Evolutionary conservation across 2,113 vertebrate genomes (phyloP).

Genomic region (Okapia johnstoni): DNA sequence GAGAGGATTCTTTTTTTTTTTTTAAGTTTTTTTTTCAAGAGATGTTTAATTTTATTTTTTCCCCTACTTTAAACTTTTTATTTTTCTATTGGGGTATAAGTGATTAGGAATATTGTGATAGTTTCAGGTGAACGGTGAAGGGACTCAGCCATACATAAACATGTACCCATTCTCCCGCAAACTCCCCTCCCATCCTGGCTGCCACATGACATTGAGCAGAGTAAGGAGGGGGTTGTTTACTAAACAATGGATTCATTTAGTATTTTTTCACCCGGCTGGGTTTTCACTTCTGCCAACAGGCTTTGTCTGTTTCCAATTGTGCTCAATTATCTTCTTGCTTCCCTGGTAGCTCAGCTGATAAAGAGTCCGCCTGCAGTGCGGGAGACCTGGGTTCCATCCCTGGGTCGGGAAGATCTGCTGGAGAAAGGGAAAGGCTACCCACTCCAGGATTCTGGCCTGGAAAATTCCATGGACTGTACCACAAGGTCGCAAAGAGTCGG

Average conservation of each 20-base stretch:
- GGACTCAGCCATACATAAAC: background rate
- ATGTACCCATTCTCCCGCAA: background rate
- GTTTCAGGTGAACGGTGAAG: background rate
- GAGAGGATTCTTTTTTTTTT: background rate
- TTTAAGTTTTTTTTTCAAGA: background rate
- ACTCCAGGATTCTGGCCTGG: background rate
- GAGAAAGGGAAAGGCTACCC: background rate
- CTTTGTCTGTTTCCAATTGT: background rate
- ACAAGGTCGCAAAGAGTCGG: background rate
- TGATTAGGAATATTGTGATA: background rate
- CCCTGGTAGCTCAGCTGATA: too few species aligned
- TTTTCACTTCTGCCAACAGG: rapidly evolving
- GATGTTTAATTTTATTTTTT: background rate
- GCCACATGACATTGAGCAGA: background rate
- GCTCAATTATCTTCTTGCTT: too few species aligned
- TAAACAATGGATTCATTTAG: background rate
- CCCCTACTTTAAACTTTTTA: background rate
- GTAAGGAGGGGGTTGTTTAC: background rate
- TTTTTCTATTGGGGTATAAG: background rate
- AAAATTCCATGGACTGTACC: background rate
- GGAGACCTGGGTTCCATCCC: too few species aligned
- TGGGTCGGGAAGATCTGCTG: background rate
- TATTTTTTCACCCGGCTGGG: background rate
- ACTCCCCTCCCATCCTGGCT: background rate
- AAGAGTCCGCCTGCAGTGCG: too few species aligned